A percentile compares a stretch with the other conserved stretches of the same genome.
phyloP scores from a whole-genome alignment of 2,797 vertebrate genomes.

The Myoxocephalus aenaeus region DNA sequence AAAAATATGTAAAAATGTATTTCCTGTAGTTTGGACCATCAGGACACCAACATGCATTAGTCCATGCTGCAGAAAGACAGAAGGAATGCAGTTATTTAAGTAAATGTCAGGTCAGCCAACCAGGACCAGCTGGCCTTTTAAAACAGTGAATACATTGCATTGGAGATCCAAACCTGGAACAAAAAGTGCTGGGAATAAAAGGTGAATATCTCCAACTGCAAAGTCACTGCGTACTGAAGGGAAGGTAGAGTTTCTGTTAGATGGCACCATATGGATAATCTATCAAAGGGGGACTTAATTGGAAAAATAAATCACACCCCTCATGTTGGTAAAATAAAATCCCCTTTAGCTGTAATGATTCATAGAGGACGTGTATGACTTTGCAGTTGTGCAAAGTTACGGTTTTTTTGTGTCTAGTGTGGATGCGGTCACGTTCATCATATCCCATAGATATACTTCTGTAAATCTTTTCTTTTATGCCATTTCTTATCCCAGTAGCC shows the following conservation, averaged over 20 bases:
- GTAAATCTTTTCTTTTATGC: conserved; percentile 23
- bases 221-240: conserved; percentile 21
- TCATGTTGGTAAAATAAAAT: conserved; percentile 65
- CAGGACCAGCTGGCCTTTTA: conserved; percentile 51
- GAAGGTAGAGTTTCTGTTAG: conserved; percentile 21
- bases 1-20: conserved; percentile 36
- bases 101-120: conserved; percentile 66
- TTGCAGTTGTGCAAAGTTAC: conserved; percentile 50
- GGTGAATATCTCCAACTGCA: conserved; percentile 21
- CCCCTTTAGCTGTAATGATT: conserved; percentile 59
- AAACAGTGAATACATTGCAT: conserved; percentile 35
- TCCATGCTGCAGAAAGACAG: conserved; percentile 28
- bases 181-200: conserved; percentile 18
- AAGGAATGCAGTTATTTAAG: conserved; percentile 49
- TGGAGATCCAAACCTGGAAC: conserved; percentile 18
- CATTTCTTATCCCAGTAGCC: conserved; percentile 1
- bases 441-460: conserved; percentile 19
- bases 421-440: conserved; percentile 32
- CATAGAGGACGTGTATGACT: conserved; percentile 52
- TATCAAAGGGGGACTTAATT: conserved; percentile 63
- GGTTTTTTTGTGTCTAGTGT: conserved; percentile 39
- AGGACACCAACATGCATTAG: conserved; percentile 25
- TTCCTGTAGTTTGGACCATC: conserved; percentile 3
- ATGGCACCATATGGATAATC: conserved; percentile 48
- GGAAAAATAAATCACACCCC: conserved; percentile 70